Base-by-base conservation (phyloP, 2,113 vertebrate genomes). In the Lampris megalopsis region DNA sequence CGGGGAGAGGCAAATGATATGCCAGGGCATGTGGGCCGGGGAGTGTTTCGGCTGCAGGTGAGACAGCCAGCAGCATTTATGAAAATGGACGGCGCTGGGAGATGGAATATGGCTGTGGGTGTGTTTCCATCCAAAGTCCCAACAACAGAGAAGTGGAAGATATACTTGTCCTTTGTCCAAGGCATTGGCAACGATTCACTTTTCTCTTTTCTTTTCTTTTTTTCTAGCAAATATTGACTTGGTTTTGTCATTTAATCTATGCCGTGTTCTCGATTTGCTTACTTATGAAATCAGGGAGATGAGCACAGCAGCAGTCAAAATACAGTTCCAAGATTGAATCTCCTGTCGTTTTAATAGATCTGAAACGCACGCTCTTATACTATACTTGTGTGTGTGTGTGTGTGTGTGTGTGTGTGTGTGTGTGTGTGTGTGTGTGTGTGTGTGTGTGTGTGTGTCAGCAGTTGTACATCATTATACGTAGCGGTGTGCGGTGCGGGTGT, bases 61-160 rank as follows among this genome's bases (percentile, higher is more conserved):
- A 93, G 93, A 94, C 91, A 94, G 94, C 94, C 94, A 93, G 92
- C 84, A 94, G 94, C 93, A 52, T 84, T 94, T 95, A 95, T 95
- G 94, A 93, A 94, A 95, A 95, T 95, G 88, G 84, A 88, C 91
- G 77, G 85, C 93, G 92, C 89, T 88, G 78, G 89, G 89, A 86
- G 89, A 90, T 86, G 68, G 74, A 64, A 74, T 67, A 80, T 70
- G 84, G 75, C 89, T 77, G 83, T 79, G 75, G 74, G 84, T 87
- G 63, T 68, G 82, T 66, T 73, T 56, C n/a, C 62, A 69, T 72
- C 58, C 70, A 83, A 90, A 75, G 77, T 89, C 86, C 84, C 80
- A 78, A 71, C 76, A 90, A 77, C 57, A 37, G 75, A 45, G 74
- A 81, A 74, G 74, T 66, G 74, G 71, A 80, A 73, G 75, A 65